Evolutionary conservation across 1,140 invertebrate genomes (phyloP), one percentile per base, ranked within the genome.

Genomic region (Aphis gossypii): DNA sequence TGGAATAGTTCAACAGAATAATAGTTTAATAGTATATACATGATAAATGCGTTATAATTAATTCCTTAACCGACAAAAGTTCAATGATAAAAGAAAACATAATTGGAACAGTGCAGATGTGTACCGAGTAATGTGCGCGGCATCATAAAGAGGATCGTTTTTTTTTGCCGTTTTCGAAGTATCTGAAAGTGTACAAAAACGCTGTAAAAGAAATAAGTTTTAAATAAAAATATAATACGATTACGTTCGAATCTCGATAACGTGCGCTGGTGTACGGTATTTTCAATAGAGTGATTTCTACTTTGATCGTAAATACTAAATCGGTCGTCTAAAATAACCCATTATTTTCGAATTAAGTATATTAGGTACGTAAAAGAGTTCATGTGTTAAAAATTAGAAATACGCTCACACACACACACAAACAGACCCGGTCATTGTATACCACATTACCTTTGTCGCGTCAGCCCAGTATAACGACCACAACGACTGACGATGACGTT

Each of bases 291-390:
- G 38, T 41, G 35, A 90, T 41, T 90, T 90, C 18, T 44, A 68
- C 89, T 60, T 90, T 68, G 89, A 68, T 44, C 38, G 89, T 60
- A 68, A 76, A 76, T n/a, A 76, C n/a, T 76, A 76, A 60, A 90
- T 90, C 38, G 89, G 60, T 90, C 9, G 89, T 6, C 23, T 25
- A 56, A 90, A 84, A 84, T 35, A 35, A 14, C 35, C 87, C 54
- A 90, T 90, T 68, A 44, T 90, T 90, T 90, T 90, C 25, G 88
- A 90, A 90, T 90, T 60, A 90, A 60, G 30, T 30, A 44, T 60
- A 20, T 18, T 86, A 86, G 38, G 6, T 11, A 86, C 54, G 6
- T 11, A 60, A 68, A 68, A 44, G 9, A 54, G 56, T 41, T 68
- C 23, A 5, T 18, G 35, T 60, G 30, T 20, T 21, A 41, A 41